These are phyloP conservation scores for Cylloceria caligata DNA, from an alignment of 2,888 invertebrate genomes.

Conservation along the genomic window DNA sequence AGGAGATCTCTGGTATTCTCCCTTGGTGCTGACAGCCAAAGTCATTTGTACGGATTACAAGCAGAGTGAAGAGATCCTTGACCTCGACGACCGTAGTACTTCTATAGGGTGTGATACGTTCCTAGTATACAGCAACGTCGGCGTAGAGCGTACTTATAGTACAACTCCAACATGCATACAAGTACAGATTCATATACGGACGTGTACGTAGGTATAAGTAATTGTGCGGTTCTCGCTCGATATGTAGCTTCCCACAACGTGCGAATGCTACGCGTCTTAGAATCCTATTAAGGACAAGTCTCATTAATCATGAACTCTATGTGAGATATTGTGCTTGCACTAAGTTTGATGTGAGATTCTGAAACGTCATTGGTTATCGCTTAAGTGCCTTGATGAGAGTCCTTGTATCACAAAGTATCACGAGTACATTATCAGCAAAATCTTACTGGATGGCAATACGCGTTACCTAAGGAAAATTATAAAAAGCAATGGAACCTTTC, in stretches of 20 bases:
- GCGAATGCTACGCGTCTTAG: constrained; percentile 50
- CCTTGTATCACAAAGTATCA: not conserved
- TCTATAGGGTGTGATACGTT: constrained; percentile 34
- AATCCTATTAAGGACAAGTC: constrained; percentile 58
- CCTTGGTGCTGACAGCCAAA: constrained; percentile 32
- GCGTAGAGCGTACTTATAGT: not conserved
- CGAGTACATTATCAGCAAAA: not conserved
- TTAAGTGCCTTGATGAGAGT: not conserved
- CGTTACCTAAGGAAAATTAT: too few species aligned
- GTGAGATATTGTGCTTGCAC: constrained; percentile 43
- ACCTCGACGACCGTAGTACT: constrained; percentile 38
- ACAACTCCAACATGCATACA: constrained; percentile 21
- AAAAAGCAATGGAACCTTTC: too few species aligned
- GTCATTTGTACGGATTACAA: constrained; percentile 55
- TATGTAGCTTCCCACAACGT: constrained; percentile 17
- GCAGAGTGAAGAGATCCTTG: constrained; percentile 51
- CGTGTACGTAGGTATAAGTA: not conserved
- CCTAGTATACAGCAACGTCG: constrained; percentile 13
- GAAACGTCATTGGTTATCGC: constrained; percentile 23
- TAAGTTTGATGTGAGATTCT: constrained; percentile 13
- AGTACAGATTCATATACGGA: not conserved
- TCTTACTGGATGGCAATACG: too few species aligned
- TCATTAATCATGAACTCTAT: constrained; percentile 55
- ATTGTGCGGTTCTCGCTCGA: constrained; percentile 34
- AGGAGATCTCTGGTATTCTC: not conserved